A percentile compares a stretch with the other conserved stretches of the same genome.
Evolutionary conservation across 2,797 vertebrate species (phyloP).

Genomic region (Phataginus tricuspis): DNA sequence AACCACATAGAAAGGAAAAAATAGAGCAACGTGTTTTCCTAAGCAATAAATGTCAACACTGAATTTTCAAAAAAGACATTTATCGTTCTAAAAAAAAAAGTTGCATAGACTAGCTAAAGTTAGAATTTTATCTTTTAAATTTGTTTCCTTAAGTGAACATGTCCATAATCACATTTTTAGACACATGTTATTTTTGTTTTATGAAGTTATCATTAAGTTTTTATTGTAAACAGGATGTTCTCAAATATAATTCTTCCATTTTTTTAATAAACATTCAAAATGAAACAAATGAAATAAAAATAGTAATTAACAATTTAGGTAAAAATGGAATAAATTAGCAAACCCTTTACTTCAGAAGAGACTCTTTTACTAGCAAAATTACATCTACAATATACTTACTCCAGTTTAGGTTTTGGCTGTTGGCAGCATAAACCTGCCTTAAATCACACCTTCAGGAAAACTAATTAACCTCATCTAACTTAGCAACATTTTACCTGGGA

Average conservation of each 20-base stretch:
- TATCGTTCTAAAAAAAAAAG: conserved; percentile 75
- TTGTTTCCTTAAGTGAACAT: conserved; percentile 68
- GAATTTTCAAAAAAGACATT: conserved; percentile 66
- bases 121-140: conserved; percentile 73
- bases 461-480: conserved; percentile 20
- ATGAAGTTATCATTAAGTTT: conserved; percentile 55
- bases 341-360: conserved; percentile 33
- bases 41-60: conserved; percentile 69
- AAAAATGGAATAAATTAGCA: conserved; percentile 42
- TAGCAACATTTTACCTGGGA: conserved; percentile 51
- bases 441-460: conserved; percentile 44
- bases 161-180: conserved; percentile 64
- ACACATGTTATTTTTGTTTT: conserved; percentile 70
- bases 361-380: conserved; percentile 58
- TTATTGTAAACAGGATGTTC: conserved; percentile 72
- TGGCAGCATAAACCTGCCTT: conserved; percentile 11
- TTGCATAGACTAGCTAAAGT: conserved; percentile 60
- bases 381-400: neutral
- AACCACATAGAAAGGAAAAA: conserved; percentile 55
- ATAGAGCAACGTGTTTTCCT: conserved; percentile 62
- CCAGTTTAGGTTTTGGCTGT: conserved; percentile 5
- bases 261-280: conserved; percentile 66
- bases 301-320: conserved; percentile 54
- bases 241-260: conserved; percentile 66
- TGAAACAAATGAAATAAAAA: conserved; percentile 70